phyloP scores from a whole-genome alignment of 2,888 invertebrate species.

The Trachelus stipa region DNA sequence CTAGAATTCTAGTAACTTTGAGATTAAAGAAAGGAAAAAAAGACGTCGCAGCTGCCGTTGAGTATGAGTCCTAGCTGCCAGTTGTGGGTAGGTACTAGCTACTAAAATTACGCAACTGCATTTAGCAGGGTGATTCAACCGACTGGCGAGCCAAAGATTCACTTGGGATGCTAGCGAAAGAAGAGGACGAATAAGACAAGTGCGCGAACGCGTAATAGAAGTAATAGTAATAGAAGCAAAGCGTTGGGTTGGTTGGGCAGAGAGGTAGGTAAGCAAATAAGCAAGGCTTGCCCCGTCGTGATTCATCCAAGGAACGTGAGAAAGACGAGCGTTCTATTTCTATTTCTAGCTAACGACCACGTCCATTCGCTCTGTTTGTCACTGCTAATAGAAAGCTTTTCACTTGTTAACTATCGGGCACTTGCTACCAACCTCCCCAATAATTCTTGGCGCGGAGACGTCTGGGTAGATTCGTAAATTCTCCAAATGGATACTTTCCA shows the following conservation, averaged over 20 bases:
- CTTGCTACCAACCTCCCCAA: neutral
- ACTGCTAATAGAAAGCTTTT: conserved; percentile 53
- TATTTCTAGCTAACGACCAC: conserved; percentile 52
- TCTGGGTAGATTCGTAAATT: neutral
- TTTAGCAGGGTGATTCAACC: conserved; percentile 59
- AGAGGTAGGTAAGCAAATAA: neutral
- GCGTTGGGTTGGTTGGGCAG: neutral
- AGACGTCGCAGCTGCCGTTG: neutral
- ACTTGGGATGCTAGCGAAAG: neutral
- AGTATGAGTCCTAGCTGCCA: neutral
- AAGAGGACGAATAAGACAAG: neutral
- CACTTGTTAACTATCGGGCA: conserved; percentile 11
- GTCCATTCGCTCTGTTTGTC: conserved; percentile 59
- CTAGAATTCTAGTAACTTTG: neutral
- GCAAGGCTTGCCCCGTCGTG: conserved; percentile 39
- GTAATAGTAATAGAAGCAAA: neutral
- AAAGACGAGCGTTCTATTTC: conserved; percentile 57
- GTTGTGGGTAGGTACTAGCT: neutral
- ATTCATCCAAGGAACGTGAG: conserved; percentile 53
- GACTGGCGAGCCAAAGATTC: conserved; percentile 23
- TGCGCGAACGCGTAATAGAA: neutral
- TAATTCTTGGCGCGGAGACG: neutral
- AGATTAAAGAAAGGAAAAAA: neutral
- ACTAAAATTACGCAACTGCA: conserved; percentile 54
- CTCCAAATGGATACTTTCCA: neutral